A percentile compares a stretch with the other conserved stretches of the same genome.
phyloP scores from a whole-genome alignment of 2,797 vertebrate genomes.

The Iguana delicatissima region DNA sequence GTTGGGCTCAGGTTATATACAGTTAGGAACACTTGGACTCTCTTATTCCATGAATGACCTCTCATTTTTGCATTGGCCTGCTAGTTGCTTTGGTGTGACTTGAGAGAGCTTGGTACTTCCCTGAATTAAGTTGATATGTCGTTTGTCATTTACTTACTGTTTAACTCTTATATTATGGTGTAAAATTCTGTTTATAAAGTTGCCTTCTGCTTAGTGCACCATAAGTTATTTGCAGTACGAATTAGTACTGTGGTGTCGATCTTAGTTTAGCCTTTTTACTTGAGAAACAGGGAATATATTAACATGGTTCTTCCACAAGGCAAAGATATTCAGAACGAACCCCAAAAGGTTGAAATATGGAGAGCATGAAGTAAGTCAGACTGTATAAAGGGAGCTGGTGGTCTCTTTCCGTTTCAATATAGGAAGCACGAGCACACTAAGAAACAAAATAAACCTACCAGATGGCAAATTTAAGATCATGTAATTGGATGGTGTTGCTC shows the following conservation, averaged over 20 bases:
- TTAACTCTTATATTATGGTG: neutral
- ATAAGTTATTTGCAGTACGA: neutral
- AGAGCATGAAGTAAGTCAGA: neutral
- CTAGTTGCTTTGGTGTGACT: neutral
- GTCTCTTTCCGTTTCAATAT: neutral
- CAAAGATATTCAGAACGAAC: neutral
- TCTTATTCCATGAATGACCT: neutral
- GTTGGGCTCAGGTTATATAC: neutral
- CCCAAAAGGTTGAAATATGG: neutral
- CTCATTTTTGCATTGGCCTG: neutral
- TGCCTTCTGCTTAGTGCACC: neutral
- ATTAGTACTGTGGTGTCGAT: conserved; percentile 16
- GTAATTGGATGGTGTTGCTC: neutral
- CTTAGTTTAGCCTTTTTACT: conserved; percentile 2
- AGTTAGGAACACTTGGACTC: neutral
- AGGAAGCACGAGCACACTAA: neutral
- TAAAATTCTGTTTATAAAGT: neutral
- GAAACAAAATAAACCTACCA: neutral
- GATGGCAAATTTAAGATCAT: neutral
- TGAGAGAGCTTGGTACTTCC: neutral
- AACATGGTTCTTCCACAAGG: neutral
- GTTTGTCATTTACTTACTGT: neutral
- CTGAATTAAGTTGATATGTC: too few species aligned
- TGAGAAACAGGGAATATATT: conserved; percentile 7
- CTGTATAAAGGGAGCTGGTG: neutral